Base-by-base conservation (phyloP, 2,888 invertebrate species). In the Brenthis hecate region DNA sequence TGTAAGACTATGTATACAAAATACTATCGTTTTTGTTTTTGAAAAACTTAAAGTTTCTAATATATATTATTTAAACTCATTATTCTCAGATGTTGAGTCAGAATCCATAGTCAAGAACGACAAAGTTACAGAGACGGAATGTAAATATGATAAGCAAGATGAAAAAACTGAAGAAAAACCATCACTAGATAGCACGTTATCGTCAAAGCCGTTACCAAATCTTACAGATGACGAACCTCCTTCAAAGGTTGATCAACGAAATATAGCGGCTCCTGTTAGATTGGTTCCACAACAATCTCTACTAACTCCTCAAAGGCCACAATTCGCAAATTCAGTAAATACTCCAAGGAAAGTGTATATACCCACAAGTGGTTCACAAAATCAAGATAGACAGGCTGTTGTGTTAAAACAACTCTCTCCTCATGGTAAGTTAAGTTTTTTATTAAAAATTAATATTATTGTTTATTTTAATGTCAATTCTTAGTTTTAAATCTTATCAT, bases 201-300 rank as follows among this genome's bases (percentile, higher is more conserved):
- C 82, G 81, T 69, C 73, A 74, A 60, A 92, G 92, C 74, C 92
- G 92, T 4, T 91, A 13, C 92, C 92, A 6, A 97, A 97, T 86
- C 89, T 97, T 68, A 97, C 97, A 0, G 96, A 96, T 72, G 97
- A 97, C 78, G 97, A 96, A 74, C 92, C 92, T 11, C 92, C 92
- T 3, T n/a, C 85, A 0, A 93, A 93, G 76, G 77, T 85, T 0
- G 72, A 74, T 19, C 77, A 81, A 32, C 78, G 74, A 61, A 73
- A 75, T 4, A 77, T 84, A 0, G 80, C 81, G 23, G 83, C 85
- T 13, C 84, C 87, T 1, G 88, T 90, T 6, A 80, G 91, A 77
- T 72, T 91, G 66, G 85, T 90, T 8, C 80, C 87, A 1, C 78
- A 85, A 3, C 89, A 89, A 71, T 87, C 80, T 63, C 75, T 91